A percentile compares a stretch with the other conserved stretches of the same genome.
Conservation (phyloP, 92 coral and sea anemone species). For the Pocillopora meandrina region DNA sequence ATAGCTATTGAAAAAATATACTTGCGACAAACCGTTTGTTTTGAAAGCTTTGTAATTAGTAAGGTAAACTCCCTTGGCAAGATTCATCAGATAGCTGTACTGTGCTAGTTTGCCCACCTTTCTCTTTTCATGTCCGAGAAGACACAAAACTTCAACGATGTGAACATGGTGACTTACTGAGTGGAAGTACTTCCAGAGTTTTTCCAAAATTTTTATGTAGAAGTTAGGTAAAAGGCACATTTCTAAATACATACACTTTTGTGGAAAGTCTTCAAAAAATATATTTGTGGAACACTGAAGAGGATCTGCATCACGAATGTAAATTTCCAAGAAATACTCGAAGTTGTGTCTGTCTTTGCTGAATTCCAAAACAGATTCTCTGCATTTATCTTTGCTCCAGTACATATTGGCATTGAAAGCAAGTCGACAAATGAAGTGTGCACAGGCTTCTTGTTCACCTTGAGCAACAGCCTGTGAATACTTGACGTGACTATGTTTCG, state of each 20-base stretch:
- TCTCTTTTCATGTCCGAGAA: constrained; percentile 17
- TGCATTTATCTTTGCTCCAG: constrained; percentile 49
- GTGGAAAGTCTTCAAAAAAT: neutral
- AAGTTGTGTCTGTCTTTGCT: constrained; percentile 39
- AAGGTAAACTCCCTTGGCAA: neutral
- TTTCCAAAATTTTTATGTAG: constrained; percentile 1
- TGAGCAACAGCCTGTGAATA: neutral
- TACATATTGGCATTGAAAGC: constrained; percentile 12
- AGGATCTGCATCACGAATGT: neutral
- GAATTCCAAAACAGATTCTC: constrained; percentile 26
- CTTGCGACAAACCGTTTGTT: neutral
- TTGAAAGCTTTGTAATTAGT: neutral
- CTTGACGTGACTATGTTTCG: neutral
- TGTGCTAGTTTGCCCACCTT: neutral
- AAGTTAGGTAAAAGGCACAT: constrained; percentile 12
- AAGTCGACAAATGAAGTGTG: constrained; percentile 19
- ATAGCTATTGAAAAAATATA: neutral
- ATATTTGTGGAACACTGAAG: neutral
- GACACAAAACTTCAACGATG: constrained; percentile 9
- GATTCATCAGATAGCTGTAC: neutral
- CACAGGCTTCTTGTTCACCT: constrained; percentile 7
- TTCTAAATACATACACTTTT: constrained; percentile 33
- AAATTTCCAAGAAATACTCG: constrained; percentile 29
- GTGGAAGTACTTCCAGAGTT: neutral
- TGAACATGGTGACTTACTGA: neutral